A percentile compares a stretch with the other conserved stretches of the same genome.
Conservation (phyloP, 2,888 invertebrate genomes). For the Limenitis camilla region DNA sequence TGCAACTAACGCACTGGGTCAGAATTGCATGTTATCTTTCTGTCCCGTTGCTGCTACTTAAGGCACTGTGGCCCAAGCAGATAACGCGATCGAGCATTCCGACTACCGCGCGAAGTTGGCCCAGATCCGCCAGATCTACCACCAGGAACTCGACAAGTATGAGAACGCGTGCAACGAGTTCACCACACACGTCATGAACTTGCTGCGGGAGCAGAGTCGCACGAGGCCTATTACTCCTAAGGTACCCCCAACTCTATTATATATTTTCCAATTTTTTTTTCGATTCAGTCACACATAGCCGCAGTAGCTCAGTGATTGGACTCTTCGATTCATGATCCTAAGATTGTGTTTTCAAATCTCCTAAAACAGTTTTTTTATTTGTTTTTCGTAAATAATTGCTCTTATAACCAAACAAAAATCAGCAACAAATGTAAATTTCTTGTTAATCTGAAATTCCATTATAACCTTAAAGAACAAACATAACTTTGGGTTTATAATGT, state of each 20-base stretch:
- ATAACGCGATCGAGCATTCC: slow-evolving; percentile 98
- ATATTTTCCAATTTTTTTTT: not conserved
- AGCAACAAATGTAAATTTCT: too few species aligned
- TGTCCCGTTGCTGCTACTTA: slow-evolving; percentile 51
- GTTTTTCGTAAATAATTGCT: too few species aligned
- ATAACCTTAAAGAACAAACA: too few species aligned
- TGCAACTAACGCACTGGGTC: slow-evolving; percentile 26
- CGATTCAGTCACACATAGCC: too few species aligned
- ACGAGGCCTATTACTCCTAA: slow-evolving; percentile 98
- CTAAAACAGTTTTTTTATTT: too few species aligned
- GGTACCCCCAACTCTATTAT: slow-evolving; percentile 38
- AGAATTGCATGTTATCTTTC: slow-evolving; percentile 49
- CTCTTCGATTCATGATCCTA: too few species aligned
- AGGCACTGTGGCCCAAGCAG: slow-evolving; percentile 83
- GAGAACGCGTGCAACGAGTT: slow-evolving; percentile 99
- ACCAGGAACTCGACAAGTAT: slow-evolving; percentile 99
- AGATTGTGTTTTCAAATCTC: too few species aligned
- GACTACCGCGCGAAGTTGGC: slow-evolving; percentile 99
- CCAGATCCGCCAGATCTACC: slow-evolving; percentile 99
- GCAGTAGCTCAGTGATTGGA: too few species aligned
- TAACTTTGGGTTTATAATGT: too few species aligned
- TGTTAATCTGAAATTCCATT: too few species aligned
- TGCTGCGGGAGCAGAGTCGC: slow-evolving; percentile 95
- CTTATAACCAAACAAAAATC: too few species aligned
- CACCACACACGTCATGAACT: slow-evolving; percentile 99